Percentiles rank a stretch among this genome's conserved stretches.
Evolutionary conservation across 2,113 vertebrate species (phyloP).

Genomic region (Trachemys scripta): DNA sequence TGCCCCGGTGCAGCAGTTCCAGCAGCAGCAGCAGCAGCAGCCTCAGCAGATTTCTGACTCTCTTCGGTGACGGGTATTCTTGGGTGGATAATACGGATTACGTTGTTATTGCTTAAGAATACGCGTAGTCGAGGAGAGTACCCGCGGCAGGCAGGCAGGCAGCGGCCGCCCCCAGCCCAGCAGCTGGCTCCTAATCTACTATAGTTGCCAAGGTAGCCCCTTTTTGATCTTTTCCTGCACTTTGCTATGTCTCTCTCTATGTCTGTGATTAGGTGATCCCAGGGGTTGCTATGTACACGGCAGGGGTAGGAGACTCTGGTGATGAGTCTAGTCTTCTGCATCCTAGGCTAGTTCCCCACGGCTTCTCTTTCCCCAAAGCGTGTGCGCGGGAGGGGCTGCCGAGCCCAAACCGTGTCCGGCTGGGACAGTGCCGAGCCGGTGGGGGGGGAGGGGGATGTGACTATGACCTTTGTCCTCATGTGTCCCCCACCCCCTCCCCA

Average conservation of each 20-base stretch:
- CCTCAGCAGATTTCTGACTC: constrained; percentile 89
- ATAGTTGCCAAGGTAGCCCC: constrained; percentile 87
- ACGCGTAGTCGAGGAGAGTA: constrained; percentile 99
- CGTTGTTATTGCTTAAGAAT: constrained; percentile 99
- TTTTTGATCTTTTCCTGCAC: constrained; percentile 74
- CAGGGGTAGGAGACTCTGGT: not conserved
- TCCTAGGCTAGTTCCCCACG: not conserved
- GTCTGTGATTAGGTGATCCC: constrained; percentile 42
- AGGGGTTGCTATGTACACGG: not conserved
- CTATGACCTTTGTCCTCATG: constrained; percentile 8
- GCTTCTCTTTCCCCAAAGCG: constrained; percentile 1
- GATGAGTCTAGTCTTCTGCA: not conserved
- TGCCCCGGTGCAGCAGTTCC: constrained; percentile 79
- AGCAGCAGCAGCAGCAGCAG: constrained; percentile 38
- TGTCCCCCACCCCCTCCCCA: not conserved
- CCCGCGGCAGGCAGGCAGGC: constrained; percentile 89
- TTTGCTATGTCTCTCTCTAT: constrained; percentile 64
- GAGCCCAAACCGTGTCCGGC: not conserved
- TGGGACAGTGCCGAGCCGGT: not conserved
- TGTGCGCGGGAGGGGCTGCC: not conserved
- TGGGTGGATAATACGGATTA: constrained; percentile 99
- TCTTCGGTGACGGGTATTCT: constrained; percentile 99
- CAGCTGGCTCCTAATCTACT: constrained; percentile 78
- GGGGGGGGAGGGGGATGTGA: not conserved
- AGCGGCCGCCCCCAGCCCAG: constrained; percentile 79